Evolutionary conservation across 2,888 invertebrate genomes (phyloP), one percentile per base, ranked within the genome.

Genomic region (Andrena praecox): DNA sequence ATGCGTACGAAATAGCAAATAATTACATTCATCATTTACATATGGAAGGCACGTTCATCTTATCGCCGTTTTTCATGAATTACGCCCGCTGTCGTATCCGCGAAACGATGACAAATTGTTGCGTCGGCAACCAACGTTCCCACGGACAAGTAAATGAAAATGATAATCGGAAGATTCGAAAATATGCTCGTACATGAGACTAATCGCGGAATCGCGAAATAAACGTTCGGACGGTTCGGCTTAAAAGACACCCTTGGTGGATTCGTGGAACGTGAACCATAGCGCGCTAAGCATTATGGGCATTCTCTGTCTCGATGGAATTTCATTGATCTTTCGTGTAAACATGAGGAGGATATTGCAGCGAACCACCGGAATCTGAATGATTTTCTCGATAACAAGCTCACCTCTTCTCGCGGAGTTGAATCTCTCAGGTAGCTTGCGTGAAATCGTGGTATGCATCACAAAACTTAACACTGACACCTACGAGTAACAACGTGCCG

Each of bases 371-470:
- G 27, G 62, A 75, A 33, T 68, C 31, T 33, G 10, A 27, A 20
- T 29, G 16, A 48, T 24, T 7, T 2, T 33, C 42, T 4, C 6
- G 8, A 48, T 62, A 20, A 8, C 42, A 27, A 5, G 74, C 88
- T 90, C 78, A 93, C 93, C 93, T 92, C 91, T 90, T 89, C 88
- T 91, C 86, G 87, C 86, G 82, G 86, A 90, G 90, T 91, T 89
- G 89, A 91, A 90, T 89, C 90, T 90, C 82, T 90, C 90, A 85
- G 90, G 88, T 82, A 90, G 89, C 86, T 89, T 87, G 87, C 82
- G 87, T 84, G 87, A 88, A 89, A 87, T 91, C 90, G 89, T 90
- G 91, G 90, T 89, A 91, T 90, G 89, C 93, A 93, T 93, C 87
- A 91, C 93, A 92, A 89, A 90, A 90, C 89, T 88, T 87, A 86